A percentile compares a stretch with the other conserved stretches of the same genome.
These are phyloP conservation scores for Acholoe squamosa DNA, from an alignment of 2,888 invertebrate species.

Conservation along the genomic window DNA sequence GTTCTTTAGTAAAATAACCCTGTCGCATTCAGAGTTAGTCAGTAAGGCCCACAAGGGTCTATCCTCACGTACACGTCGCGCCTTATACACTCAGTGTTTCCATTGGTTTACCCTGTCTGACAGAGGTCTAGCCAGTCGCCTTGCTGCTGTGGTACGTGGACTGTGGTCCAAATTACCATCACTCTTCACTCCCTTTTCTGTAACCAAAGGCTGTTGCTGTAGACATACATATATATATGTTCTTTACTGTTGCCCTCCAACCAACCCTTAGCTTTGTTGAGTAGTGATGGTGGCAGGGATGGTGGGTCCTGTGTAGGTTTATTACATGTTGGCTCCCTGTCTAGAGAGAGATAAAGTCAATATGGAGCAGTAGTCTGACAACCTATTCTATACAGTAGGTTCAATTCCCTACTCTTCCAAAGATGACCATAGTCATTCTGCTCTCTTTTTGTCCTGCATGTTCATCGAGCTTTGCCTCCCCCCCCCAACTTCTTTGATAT, in stretches of 20 bases:
- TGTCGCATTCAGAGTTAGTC: too few relatives aligned
- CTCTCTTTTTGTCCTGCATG: background rate
- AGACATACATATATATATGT: background rate
- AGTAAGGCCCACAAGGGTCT: too few relatives aligned
- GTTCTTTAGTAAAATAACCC: too few relatives aligned
- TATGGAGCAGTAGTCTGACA: background rate
- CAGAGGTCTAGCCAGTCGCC: too few relatives aligned
- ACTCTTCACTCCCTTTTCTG: too few relatives aligned
- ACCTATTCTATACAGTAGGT: background rate
- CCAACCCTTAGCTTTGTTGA: too few relatives aligned
- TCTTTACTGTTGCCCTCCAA: background rate
- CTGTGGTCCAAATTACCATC: too few relatives aligned
- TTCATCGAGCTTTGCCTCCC: background rate
- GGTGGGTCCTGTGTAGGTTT: background rate
- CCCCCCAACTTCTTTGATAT: too few relatives aligned
- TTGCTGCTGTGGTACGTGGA: too few relatives aligned
- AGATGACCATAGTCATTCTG: background rate
- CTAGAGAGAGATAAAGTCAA: conserved; percentile 15
- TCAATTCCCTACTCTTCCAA: background rate
- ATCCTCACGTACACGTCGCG: too few relatives aligned
- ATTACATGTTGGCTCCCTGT: background rate
- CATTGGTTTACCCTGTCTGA: too few relatives aligned
- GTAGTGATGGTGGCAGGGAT: background rate
- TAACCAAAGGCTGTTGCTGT: background rate
- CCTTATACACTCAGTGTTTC: too few relatives aligned